These are phyloP conservation scores for Amphibalanus amphitrite DNA, from an alignment of 1,140 invertebrate genomes.

Conservation along the genomic window DNA sequence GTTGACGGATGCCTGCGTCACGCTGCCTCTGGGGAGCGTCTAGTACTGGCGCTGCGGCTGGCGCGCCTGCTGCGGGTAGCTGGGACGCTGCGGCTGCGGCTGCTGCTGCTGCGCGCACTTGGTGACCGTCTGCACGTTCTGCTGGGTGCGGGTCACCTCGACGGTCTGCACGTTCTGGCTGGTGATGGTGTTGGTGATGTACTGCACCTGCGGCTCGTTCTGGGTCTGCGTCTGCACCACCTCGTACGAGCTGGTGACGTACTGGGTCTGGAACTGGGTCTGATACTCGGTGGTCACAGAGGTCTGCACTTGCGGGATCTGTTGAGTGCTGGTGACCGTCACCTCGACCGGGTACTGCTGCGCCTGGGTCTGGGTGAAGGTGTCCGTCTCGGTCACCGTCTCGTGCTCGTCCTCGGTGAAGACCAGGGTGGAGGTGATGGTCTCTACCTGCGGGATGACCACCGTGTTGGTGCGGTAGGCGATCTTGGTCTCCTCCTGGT, in stretches of 20 bases:
- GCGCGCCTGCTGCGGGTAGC: no score
- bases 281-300: not conserved
- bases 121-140: not conserved
- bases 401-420: constrained; percentile 5
- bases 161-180: not conserved
- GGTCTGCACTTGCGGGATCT: not conserved
- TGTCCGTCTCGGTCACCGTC: constrained; percentile 3
- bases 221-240: not conserved
- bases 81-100: not conserved
- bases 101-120: not conserved
- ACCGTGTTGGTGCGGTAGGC: constrained; percentile 4
- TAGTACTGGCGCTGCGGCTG: no score
- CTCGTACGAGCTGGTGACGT: not conserved
- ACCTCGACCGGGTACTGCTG: constrained; percentile 3
- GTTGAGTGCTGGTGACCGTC: not conserved
- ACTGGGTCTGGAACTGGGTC: constrained; percentile 1
- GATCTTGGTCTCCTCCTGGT: constrained; percentile 3
- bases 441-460: not conserved
- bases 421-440: not conserved
- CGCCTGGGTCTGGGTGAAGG: not conserved
- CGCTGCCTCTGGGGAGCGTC: no score
- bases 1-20: no score
- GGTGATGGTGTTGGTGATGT: constrained; percentile 2
- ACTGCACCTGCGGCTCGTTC: constrained; percentile 2
- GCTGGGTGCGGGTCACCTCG: not conserved